These are phyloP conservation scores for Ovibos moschatus DNA, from an alignment of 2,113 vertebrate genomes.

Conservation along the genomic window DNA sequence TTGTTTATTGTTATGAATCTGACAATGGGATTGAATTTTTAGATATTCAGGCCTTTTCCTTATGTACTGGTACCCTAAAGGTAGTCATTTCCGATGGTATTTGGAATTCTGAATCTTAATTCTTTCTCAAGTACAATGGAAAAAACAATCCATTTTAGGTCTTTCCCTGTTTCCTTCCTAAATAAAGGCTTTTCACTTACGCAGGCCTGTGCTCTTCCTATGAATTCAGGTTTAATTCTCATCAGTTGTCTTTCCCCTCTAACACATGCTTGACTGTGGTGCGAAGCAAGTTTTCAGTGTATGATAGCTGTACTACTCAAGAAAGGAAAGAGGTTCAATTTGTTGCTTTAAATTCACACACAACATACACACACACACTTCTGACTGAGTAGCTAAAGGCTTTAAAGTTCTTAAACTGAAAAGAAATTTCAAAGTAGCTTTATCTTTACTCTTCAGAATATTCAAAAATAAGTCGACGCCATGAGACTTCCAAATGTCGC, in stretches of 20 bases:
- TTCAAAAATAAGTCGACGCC: neutral
- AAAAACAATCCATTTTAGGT: conserved; percentile 27
- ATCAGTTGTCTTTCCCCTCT: neutral
- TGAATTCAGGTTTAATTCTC: neutral
- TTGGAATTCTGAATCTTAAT: conserved; percentile 22
- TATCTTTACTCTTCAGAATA: neutral
- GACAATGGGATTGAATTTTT: conserved; percentile 47
- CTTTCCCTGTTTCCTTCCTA: conserved; percentile 38
- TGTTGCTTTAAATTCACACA: neutral
- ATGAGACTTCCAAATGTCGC: neutral
- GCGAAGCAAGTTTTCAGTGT: neutral
- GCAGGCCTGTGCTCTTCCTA: neutral
- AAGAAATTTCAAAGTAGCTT: neutral
- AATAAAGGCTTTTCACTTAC: neutral
- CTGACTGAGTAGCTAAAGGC: neutral
- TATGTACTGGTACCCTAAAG: neutral
- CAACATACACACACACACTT: neutral
- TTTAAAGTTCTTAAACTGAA: conserved; percentile 1
- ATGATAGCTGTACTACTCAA: neutral
- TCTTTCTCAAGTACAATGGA: conserved; percentile 38
- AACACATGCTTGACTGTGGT: neutral
- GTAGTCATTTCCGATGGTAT: neutral
- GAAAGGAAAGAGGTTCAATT: neutral
- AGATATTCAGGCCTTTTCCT: conserved; percentile 22
- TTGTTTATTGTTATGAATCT: conserved; percentile 49